A percentile compares a stretch with the other conserved stretches of the same genome.
Evolutionary conservation across 1,140 invertebrate genomes (phyloP).

Genomic region (Lordiphosa stackelbergi): DNA sequence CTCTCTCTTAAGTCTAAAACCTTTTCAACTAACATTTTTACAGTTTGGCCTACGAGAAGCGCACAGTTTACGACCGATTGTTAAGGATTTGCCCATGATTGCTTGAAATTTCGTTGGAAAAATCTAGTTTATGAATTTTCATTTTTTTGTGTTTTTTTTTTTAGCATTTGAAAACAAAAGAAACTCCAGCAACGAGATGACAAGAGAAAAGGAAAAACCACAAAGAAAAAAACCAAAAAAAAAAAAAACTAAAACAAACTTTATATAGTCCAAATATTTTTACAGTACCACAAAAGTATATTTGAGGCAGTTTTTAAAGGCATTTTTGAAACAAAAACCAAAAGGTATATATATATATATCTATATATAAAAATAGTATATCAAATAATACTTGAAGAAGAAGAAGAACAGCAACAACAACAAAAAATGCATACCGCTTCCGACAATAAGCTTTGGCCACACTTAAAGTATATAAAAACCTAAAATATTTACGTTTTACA

Average conservation of each 20-base stretch:
- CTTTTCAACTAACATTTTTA: too few species aligned
- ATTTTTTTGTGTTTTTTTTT: too few species aligned
- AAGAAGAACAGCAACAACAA: conserved; percentile 26
- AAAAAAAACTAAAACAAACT: conserved; percentile 50
- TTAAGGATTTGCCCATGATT: too few species aligned
- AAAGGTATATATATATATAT: conserved; percentile 11
- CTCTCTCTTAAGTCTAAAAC: too few species aligned
- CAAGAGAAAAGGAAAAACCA: conserved; percentile 11
- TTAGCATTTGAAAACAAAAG: not conserved
- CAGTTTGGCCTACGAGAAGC: too few species aligned
- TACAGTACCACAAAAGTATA: conserved; percentile 21
- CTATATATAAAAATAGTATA: conserved; percentile 28
- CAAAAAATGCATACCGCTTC: conserved; percentile 70
- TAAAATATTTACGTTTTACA: conserved; percentile 33
- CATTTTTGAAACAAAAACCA: conserved; percentile 4
- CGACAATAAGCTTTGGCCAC: conserved; percentile 74
- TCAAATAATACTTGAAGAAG: conserved; percentile 18
- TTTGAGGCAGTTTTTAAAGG: conserved; percentile 25
- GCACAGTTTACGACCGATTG: too few species aligned
- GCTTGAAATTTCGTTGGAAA: too few species aligned
- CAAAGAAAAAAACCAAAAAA: conserved; percentile 9
- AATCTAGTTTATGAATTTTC: not conserved
- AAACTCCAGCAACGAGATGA: conserved; percentile 13
- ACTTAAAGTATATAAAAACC: conserved; percentile 29
- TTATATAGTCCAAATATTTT: conserved; percentile 27